Evolutionary conservation across 2,113 vertebrate species (phyloP).

Genomic region (Callipepla squamata): DNA sequence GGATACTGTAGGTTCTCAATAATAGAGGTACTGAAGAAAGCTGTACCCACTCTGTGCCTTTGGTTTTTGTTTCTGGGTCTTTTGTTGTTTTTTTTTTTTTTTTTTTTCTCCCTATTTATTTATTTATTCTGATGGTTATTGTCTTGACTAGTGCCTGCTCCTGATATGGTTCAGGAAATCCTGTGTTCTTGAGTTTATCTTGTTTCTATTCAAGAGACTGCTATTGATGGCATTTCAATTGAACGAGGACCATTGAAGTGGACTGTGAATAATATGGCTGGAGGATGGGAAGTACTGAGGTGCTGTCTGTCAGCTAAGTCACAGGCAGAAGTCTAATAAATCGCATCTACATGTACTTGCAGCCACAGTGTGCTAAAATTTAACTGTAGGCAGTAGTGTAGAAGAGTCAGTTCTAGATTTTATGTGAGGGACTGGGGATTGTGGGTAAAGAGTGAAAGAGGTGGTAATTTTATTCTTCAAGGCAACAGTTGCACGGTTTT

Average conservation of each 20-base stretch:
- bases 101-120: not conserved
- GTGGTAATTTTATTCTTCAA: not conserved
- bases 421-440: not conserved
- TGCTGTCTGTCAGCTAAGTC: not conserved
- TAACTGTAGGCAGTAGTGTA: not conserved
- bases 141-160: conserved; percentile 28
- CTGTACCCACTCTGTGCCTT: accelerated
- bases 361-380: not conserved
- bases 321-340: not conserved
- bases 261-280: not conserved
- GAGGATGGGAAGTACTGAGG: not conserved
- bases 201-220: conserved; percentile 11
- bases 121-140: not conserved
- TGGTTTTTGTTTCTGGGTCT: not conserved
- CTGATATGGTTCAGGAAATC: conserved; percentile 57
- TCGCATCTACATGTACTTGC: not conserved
- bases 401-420: not conserved
- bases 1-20: not conserved
- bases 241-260: not conserved
- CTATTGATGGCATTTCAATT: not conserved
- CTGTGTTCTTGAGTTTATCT: conserved; percentile 38
- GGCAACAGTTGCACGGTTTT: not conserved
- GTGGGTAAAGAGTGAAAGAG: not conserved
- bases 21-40: not conserved
- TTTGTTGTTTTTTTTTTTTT: not conserved